Base-by-base conservation (phyloP, 2,113 vertebrate genomes). In the Elachura formosa region DNA sequence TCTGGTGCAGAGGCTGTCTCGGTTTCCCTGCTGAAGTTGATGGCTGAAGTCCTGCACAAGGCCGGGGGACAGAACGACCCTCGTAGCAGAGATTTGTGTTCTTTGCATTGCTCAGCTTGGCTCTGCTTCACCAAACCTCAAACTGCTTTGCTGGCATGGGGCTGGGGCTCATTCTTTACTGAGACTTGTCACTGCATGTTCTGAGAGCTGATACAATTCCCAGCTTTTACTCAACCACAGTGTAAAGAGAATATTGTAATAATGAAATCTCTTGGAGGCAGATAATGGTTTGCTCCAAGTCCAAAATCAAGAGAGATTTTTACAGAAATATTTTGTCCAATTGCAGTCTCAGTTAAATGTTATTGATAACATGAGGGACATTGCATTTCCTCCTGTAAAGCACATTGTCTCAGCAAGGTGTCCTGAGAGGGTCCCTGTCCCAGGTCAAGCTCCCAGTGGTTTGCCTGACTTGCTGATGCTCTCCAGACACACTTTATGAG, bases 321-420 rank as follows among this genome's bases (percentile, higher is more conserved):
- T 59, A 36, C 3, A 7, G 55, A 41, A 52, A 15, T 18, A 14
- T 85, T 86, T 41, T 67, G 22, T 74, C 49, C 48, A 29, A 3
- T 6, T 18, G 33, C 40, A 36, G 29, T 38, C 36, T 69, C 68
- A 58, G 69, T 46, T 52, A n/a, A 52, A 34, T 1, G 8, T 54
- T 68, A 24, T 1, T 76, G 83, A 33, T 77, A 59, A 67, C 0
- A 4, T 69, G 49, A 74, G 79, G 68, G 36, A 29, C 14, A 3
- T 48, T 48, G 54, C 74, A 14, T 81, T 87, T 68, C 61, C 69
- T 63, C 38, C 86, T 77, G 82, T 73, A 41, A 74, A 90, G 66
- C 0, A 0, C 69, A 11, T 21, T 1, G 2, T 94, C 69, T 72
- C 14, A 0, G 48, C 22, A 10, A 33, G 62, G 36, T n/a, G 5